A percentile compares a stretch with the other conserved stretches of the same genome.
Conservation (phyloP, 2,888 invertebrate species). For the Tiliacea citrago region DNA sequence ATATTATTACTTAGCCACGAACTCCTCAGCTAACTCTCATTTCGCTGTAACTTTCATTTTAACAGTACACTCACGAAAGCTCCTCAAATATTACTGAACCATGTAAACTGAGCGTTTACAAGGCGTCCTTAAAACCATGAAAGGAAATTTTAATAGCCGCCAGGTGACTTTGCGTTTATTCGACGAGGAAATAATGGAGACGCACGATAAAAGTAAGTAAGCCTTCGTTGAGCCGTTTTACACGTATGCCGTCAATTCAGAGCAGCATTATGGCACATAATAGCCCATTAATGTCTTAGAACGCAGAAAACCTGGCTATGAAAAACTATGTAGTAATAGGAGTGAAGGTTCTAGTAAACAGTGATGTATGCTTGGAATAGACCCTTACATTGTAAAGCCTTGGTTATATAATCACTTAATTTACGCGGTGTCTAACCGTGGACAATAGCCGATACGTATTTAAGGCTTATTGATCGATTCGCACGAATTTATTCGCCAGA, state of each 20-base stretch:
- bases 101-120: slow-evolving; percentile 41
- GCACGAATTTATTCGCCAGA: too few relatives aligned
- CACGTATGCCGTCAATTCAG: slow-evolving; percentile 64
- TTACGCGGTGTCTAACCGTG: background rate
- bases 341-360: slow-evolving; percentile 22
- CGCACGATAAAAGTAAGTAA: slow-evolving; percentile 58
- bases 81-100: slow-evolving; percentile 39
- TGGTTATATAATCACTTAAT: slow-evolving; percentile 35
- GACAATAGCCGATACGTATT: background rate
- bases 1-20: too few relatives aligned
- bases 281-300: slow-evolving; percentile 63
- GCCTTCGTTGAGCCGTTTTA: slow-evolving; percentile 56
- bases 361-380: slow-evolving; percentile 15
- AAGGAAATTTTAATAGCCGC: slow-evolving; percentile 73
- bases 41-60: slow-evolving; percentile 23
- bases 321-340: slow-evolving; percentile 55
- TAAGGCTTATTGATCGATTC: too few relatives aligned
- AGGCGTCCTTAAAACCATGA: slow-evolving; percentile 60
- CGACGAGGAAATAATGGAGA: slow-evolving; percentile 63
- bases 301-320: slow-evolving; percentile 35
- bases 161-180: slow-evolving; percentile 70
- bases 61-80: slow-evolving; percentile 32
- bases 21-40: too few relatives aligned
- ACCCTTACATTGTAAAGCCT: slow-evolving; percentile 14
- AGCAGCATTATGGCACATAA: slow-evolving; percentile 56